Percentiles rank a stretch among this genome's conserved stretches.
Conservation (phyloP, 2,113 vertebrate species). For the western clawed frog (Xenopus tropicalis) region UCB_Xtro_10.0 CM004445.2:38264001-38264500, state of each 20-base stretch:
- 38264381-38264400: constrained; percentile 5
- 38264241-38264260: neutral
- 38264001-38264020: too few relatives aligned
- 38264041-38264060: too few relatives aligned
- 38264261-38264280: neutral
- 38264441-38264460: constrained; percentile 12
- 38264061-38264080: too few relatives aligned
- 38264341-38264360: constrained; percentile 18
- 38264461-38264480: constrained; percentile 16
- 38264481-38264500: constrained; percentile 13
- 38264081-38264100: too few relatives aligned
- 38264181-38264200: too few relatives aligned
- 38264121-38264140: too few relatives aligned
- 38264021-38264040: too few relatives aligned
- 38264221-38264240: neutral
- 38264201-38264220: too few relatives aligned
- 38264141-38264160: too few relatives aligned
- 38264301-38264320: neutral
- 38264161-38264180: too few relatives aligned
- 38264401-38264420: constrained; percentile 19
- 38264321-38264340: neutral
- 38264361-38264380: constrained; percentile 2
- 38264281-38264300: neutral
- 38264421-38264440: constrained; percentile 24
- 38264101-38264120: too few relatives aligned